These are phyloP conservation scores for Cheilosia vulpina DNA, from an alignment of 2,888 invertebrate species.

Conservation along the genomic window DNA sequence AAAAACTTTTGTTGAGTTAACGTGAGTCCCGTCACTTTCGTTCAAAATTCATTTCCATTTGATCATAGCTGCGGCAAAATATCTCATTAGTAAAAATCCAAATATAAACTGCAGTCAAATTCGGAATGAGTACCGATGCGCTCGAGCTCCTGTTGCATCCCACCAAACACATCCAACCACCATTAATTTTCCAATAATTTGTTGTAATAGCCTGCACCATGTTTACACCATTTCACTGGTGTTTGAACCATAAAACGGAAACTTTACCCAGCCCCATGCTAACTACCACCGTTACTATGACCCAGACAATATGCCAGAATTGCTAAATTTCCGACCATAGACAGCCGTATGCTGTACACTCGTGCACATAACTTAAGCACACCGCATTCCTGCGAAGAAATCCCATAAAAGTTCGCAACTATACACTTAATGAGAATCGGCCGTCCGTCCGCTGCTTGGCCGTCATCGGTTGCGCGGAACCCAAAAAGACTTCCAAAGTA, in stretches of 20 bases:
- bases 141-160: not conserved
- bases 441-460: slow-evolving; percentile 24
- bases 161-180: not conserved
- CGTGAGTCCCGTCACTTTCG: too few relatives aligned
- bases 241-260: slow-evolving; percentile 57
- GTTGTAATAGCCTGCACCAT: slow-evolving; percentile 10
- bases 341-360: slow-evolving; percentile 20
- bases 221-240: slow-evolving; percentile 25
- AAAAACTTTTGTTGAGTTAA: too few relatives aligned
- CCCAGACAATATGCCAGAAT: slow-evolving; percentile 65
- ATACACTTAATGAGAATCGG: slow-evolving; percentile 66
- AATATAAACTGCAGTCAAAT: not conserved
- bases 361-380: slow-evolving; percentile 67
- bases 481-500: slow-evolving; percentile 51
- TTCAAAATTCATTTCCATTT: too few relatives aligned
- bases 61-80: too few relatives aligned
- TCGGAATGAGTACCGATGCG: too few relatives aligned
- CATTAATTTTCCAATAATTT: slow-evolving; percentile 50
- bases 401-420: slow-evolving; percentile 71
- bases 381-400: slow-evolving; percentile 73
- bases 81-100: too few relatives aligned
- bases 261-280: slow-evolving; percentile 36
- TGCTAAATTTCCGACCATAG: slow-evolving; percentile 46
- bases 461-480: slow-evolving; percentile 38
- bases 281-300: slow-evolving; percentile 61